phyloP scores from a whole-genome alignment of 2,888 invertebrate species.

The Tachina fera region DNA sequence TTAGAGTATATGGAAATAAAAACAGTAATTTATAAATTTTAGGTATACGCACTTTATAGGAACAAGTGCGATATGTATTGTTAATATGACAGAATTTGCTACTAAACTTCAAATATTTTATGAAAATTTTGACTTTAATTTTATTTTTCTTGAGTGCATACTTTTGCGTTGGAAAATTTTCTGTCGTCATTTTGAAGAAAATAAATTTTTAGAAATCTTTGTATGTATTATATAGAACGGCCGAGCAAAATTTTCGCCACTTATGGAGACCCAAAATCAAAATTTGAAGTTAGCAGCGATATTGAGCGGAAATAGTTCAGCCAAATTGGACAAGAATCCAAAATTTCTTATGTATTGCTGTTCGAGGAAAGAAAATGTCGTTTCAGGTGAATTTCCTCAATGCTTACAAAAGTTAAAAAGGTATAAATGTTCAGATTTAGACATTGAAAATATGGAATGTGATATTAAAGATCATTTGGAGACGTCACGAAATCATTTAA shows the following conservation, averaged over 20 bases:
- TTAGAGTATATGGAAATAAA: too few relatives aligned
- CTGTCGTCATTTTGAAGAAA: conserved; percentile 50
- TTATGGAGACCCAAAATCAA: conserved; percentile 74
- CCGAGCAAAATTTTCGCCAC: conserved; percentile 11
- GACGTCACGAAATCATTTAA: conserved; percentile 28
- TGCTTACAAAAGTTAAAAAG: conserved; percentile 47
- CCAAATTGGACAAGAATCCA: conserved; percentile 55
- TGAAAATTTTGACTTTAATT: background rate
- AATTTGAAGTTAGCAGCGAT: conserved; percentile 72
- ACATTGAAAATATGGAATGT: conserved; percentile 49
- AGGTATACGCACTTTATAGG: too few relatives aligned
- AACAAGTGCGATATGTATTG: too few relatives aligned
- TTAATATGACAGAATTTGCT: too few relatives aligned
- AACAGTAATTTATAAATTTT: too few relatives aligned
- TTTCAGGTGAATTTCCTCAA: conserved; percentile 55
- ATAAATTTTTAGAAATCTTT: conserved; percentile 23
- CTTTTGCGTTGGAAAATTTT: conserved; percentile 54
- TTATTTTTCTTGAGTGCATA: conserved; percentile 11
- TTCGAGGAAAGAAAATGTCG: conserved; percentile 32
- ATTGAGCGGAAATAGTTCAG: conserved; percentile 57
- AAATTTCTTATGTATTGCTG: conserved; percentile 60
- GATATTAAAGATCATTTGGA: conserved; percentile 25
- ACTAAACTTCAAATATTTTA: too few relatives aligned
- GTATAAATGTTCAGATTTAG: conserved; percentile 24
- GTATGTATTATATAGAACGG: background rate